Evolutionary conservation across 2,888 invertebrate species (phyloP).

Genomic region (Parnassius apollo): DNA sequence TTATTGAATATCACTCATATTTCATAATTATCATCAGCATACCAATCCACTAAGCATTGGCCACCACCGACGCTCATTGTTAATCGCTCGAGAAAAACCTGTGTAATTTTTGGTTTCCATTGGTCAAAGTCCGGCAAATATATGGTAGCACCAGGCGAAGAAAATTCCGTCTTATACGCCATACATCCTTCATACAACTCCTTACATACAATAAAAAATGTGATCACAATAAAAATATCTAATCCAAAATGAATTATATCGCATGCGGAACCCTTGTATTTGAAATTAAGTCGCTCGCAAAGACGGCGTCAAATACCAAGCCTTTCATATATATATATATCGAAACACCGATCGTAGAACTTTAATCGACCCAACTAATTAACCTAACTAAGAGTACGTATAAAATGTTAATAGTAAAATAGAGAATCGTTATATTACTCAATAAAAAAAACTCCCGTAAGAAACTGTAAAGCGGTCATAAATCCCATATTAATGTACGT

Average conservation of each 20-base stretch:
- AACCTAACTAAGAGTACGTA: conserved; percentile 56
- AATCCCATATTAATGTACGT: conserved; percentile 54
- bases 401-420: conserved; percentile 58
- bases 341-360: conserved; percentile 46
- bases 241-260: not conserved
- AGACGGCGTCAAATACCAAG: conserved; percentile 7
- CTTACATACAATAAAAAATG: too few relatives aligned
- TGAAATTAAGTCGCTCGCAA: conserved; percentile 4
- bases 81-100: too few relatives aligned
- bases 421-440: conserved; percentile 63
- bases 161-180: too few relatives aligned
- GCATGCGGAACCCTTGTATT: conserved; percentile 7
- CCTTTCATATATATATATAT: conserved; percentile 37
- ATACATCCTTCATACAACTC: too few relatives aligned
- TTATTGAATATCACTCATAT: too few relatives aligned
- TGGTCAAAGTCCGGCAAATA: too few relatives aligned
- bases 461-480: conserved; percentile 51
- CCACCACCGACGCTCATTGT: too few relatives aligned
- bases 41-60: too few relatives aligned
- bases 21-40: too few relatives aligned
- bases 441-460: conserved; percentile 51
- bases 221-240: too few relatives aligned
- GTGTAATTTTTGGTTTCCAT: too few relatives aligned
- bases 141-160: too few relatives aligned
- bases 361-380: conserved; percentile 69